These are phyloP conservation scores for Cherax quadricarinatus DNA, from an alignment of 1,140 invertebrate species.

Conservation along the genomic window DNA sequence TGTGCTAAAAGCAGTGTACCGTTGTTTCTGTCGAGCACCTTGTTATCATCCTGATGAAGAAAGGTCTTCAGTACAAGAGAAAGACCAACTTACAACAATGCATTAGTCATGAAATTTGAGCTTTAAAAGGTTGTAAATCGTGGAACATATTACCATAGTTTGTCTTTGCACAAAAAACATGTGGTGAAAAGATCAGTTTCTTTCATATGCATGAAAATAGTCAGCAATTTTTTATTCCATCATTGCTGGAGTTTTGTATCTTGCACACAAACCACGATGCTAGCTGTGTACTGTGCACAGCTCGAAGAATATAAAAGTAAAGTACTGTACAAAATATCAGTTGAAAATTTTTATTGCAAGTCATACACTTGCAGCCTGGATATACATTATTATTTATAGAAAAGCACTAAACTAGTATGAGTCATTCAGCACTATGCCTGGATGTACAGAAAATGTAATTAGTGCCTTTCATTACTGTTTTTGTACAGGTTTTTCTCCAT, in stretches of 20 bases:
- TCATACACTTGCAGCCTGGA: too few species aligned
- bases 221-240: too few species aligned
- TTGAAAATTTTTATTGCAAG: too few species aligned
- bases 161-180: not conserved
- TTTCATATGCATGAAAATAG: too few species aligned
- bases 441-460: too few species aligned
- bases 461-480: too few species aligned
- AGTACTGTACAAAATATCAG: not conserved
- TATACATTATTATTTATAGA: not conserved
- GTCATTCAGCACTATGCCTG: too few species aligned
- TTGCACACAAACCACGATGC: not conserved
- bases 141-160: not conserved
- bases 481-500: too few species aligned
- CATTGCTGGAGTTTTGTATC: not conserved
- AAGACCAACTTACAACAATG: constrained; percentile 59
- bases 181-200: not conserved
- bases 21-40: constrained; percentile 21
- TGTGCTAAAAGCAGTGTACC: constrained; percentile 40
- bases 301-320: not conserved
- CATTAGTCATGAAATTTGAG: not conserved
- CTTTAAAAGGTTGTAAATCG: not conserved
- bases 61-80: constrained; percentile 33
- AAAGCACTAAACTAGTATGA: too few species aligned
- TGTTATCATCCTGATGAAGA: constrained; percentile 45
- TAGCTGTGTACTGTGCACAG: not conserved